Evolutionary conservation across 2,113 vertebrate species (phyloP).

Genomic region (Gnathonemus longibarbis): DNA sequence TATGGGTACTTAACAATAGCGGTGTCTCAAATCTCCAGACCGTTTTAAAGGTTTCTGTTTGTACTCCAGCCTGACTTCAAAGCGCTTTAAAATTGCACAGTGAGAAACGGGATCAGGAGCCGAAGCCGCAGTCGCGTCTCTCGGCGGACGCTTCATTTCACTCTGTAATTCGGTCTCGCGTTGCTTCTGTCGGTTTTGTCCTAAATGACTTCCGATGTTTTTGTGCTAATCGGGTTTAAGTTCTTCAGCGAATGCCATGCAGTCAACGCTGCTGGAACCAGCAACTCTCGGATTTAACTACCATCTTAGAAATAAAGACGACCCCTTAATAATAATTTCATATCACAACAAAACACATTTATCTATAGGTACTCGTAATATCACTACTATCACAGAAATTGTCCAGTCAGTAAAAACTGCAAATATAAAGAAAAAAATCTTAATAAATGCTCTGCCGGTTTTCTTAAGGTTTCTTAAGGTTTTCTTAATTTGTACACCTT

Average conservation of each 20-base stretch:
- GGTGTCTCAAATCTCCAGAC: neutral
- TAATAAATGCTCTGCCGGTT: neutral
- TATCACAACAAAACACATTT: neutral
- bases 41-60: neutral
- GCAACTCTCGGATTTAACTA: neutral
- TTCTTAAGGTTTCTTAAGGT: no score
- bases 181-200: neutral
- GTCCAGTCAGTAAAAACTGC: neutral
- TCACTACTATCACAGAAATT: neutral
- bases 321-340: neutral
- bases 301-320: neutral
- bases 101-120: neutral
- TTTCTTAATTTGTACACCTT: neutral
- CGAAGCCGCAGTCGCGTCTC: neutral
- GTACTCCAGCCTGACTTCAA: neutral
- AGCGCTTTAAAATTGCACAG: neutral
- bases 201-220: neutral
- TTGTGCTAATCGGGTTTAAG: neutral
- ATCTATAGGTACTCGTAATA: neutral
- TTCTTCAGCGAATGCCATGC: neutral
- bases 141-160: neutral
- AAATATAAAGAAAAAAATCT: neutral
- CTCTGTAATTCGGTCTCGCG: neutral
- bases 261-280: neutral
- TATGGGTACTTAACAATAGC: neutral